These are phyloP conservation scores for Drosophila suzukii DNA, from an alignment of 1,140 invertebrate species.

Conservation along the genomic window DNA sequence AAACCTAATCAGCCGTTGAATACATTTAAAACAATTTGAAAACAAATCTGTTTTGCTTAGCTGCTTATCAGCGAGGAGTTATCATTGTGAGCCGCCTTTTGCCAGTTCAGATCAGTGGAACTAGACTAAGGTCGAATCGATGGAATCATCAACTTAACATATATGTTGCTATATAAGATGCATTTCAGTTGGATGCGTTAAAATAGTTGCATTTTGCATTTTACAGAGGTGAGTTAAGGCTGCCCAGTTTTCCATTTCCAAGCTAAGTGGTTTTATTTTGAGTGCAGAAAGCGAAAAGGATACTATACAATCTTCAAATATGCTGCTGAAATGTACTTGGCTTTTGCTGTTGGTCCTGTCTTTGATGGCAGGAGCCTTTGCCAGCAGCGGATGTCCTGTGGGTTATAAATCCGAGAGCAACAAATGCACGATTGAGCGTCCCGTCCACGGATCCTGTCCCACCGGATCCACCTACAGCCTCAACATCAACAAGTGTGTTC, in stretches of 20 bases:
- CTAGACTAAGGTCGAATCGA: conserved; percentile 23
- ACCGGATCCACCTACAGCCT: conserved; percentile 60
- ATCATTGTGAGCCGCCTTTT: not conserved
- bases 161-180: conserved; percentile 45
- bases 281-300: conserved; percentile 3
- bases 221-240: conserved; percentile 38
- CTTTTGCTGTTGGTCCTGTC: conserved; percentile 65
- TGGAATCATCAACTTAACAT: conserved; percentile 21
- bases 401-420: conserved; percentile 57
- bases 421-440: conserved; percentile 59
- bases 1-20: not conserved
- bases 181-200: conserved; percentile 2
- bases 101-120: conserved; percentile 4
- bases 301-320: conserved; percentile 16
- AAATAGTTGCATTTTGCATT: conserved; percentile 51
- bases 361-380: conserved; percentile 48
- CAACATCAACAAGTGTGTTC: conserved; percentile 74
- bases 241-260: not conserved
- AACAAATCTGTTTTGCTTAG: conserved; percentile 21
- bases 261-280: not conserved
- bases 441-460: conserved; percentile 71
- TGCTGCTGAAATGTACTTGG: conserved; percentile 58
- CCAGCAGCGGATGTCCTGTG: conserved; percentile 59
- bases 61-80: conserved; percentile 13
- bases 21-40: conserved; percentile 10